Base-by-base conservation (phyloP, 2,113 vertebrate species). In the Haliaeetus leucogaster region DNA sequence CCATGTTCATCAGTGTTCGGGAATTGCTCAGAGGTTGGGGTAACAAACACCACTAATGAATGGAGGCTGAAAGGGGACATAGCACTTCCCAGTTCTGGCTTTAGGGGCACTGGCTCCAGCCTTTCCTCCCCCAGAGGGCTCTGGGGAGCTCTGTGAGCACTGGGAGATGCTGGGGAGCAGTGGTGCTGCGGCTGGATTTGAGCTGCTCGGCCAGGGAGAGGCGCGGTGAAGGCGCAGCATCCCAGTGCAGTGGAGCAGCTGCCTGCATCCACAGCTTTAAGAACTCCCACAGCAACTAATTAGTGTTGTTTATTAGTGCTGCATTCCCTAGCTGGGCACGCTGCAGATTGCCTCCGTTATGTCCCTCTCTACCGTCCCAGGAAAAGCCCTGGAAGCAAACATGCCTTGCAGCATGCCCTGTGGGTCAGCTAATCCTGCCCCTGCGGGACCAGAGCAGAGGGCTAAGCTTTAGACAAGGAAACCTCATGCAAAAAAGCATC, bases 141-240 rank as follows among this genome's bases (percentile, higher is more conserved):
- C 25, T 2, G 1, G 45, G 45, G 67, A 91, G 36, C 61, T 82
- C 43, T 48, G 36, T 3, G 36, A 70, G 53, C 67, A 83, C 40
- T 0, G 0, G 47, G 38, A 82, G 82, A 56, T 74, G 52, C 47
- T 70, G 0, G 0, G 34, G 27, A 34, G 7, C 27, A 1, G 0
- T 5, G 52, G 6, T 3, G 6, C 26, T 3, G 2, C 2, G 3
- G 5, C 10, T 71, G 63, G 50, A 18, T 90, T 84, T 61, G n/a
- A 79, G 19, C 20, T 66, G 18, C 52, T 27, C 26, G 13, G 29
- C 32, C 32, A 38, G 67, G 52, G 40, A 80, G 18, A 42, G 45
- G 11, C 3, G 1, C 3, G 1, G 11, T 19, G 61, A 71, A 63
- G 29, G 26, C 9, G 2, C 56, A 82, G 38, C 66, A 63, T 17